phyloP scores from a whole-genome alignment of 1,140 invertebrate genomes.

The Lerema accius region DNA sequence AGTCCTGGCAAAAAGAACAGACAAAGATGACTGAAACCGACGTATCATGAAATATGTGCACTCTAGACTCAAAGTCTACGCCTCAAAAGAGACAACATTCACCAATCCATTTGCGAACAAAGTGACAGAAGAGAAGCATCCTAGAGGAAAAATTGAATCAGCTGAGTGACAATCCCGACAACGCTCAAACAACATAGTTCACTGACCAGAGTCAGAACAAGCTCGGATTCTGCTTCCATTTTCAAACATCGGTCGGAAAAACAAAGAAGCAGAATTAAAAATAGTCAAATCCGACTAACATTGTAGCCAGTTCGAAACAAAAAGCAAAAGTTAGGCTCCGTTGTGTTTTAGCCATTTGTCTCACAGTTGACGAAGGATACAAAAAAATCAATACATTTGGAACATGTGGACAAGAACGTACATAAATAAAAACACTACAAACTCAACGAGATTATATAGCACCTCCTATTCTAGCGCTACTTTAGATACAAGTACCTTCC shows the following conservation, averaged over 20 bases:
- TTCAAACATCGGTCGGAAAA: slow-evolving; percentile 38
- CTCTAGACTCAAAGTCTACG: slow-evolving; percentile 15
- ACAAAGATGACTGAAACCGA: slow-evolving; percentile 23
- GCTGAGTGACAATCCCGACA: slow-evolving; percentile 40
- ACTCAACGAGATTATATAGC: no score
- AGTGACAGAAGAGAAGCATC: slow-evolving; percentile 31
- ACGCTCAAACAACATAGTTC: slow-evolving; percentile 45
- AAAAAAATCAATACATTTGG: not conserved
- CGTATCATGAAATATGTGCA: slow-evolving; percentile 22
- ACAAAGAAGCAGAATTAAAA: slow-evolving; percentile 25
- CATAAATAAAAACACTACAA: no score
- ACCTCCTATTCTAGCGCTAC: no score
- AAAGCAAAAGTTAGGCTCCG: slow-evolving; percentile 13
- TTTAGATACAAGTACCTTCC: no score
- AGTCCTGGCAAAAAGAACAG: slow-evolving; percentile 5
- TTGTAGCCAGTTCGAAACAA: slow-evolving; percentile 17
- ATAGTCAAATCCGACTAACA: slow-evolving; percentile 27
- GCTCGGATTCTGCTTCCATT: slow-evolving; percentile 44
- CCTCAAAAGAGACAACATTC: slow-evolving; percentile 29
- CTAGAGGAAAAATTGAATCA: slow-evolving; percentile 49
- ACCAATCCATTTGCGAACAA: slow-evolving; percentile 33
- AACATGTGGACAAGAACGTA: no score
- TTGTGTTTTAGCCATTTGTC: slow-evolving; percentile 19
- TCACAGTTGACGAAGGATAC: not conserved
- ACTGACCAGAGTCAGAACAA: slow-evolving; percentile 49